Base-by-base conservation (phyloP, 2,888 invertebrate species). In the Brenthis ino region DNA sequence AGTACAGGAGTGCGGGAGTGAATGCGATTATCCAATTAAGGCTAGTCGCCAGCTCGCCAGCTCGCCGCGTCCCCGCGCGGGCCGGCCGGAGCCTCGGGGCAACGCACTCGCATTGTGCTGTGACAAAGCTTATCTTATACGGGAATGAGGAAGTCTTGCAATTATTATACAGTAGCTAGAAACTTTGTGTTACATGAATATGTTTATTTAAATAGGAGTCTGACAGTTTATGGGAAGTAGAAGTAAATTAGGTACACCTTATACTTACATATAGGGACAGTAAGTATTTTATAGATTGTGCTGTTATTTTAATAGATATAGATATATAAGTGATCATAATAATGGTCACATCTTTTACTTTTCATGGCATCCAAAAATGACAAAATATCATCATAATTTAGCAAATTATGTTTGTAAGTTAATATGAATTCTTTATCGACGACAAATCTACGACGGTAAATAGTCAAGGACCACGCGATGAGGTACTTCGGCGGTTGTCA, bases 11-110 rank as follows among this genome's bases (percentile, higher is more conserved):
- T 68, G 67, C 71, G 65, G 73, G 66, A 74, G 64, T 65, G 73
- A 72, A 75, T 76, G 73, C 75, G 75, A 79, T 80, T 79, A 80
- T 79, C 79, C 79, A 78, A 80, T 79, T 80, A 80, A 72, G 77
- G 77, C 67, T 68, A 76, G 77, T 76, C 72, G 74, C 72, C 72
- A 75, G 77, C 76, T 74, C 75, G 28, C 77, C 75, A 76, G 68
- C 76, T 70, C 72, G 74, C 76, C 75, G 72, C 73, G 76, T 74
- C 75, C 68, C 77, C 72, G 72, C 76, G 72, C 60, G 43, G 5
- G 60, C 37, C 65, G 58, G 57, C 56, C 50, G 28, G 28, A 48
- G 64, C n/a, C 55, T 60, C 72, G 73, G 74, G 70, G 69, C 72
- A 69, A 72, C 68, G 72, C 65, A 67, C 72, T 68, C 64, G 70